Percentiles rank a stretch among this genome's conserved stretches.
phyloP scores from a whole-genome alignment of 1,140 invertebrate genomes.

The Drosophila insularis region DNA sequence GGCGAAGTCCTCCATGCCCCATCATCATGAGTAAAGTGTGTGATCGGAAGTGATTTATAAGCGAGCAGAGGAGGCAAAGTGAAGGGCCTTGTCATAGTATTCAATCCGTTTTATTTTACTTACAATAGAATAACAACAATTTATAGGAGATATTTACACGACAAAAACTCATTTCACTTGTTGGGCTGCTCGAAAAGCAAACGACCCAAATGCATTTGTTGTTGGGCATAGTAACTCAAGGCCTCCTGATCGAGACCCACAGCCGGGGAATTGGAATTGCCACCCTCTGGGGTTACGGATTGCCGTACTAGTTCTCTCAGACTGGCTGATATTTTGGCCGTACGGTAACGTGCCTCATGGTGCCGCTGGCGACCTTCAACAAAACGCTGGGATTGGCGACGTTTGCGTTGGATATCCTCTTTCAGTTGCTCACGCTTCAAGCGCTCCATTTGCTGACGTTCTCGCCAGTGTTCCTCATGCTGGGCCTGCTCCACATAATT shows the following conservation, averaged over 20 bases:
- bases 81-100: background rate
- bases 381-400: slow-evolving; percentile 66
- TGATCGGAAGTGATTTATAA: background rate
- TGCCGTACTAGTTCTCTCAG: slow-evolving; percentile 74
- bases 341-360: slow-evolving; percentile 63
- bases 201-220: slow-evolving; percentile 54
- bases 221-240: slow-evolving; percentile 49
- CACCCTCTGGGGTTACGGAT: slow-evolving; percentile 72
- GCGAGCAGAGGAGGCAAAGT: background rate
- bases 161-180: slow-evolving; percentile 10
- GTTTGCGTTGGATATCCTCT: slow-evolving; percentile 65
- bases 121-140: slow-evolving; percentile 55
- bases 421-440: slow-evolving; percentile 63
- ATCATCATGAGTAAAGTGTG: background rate
- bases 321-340: slow-evolving; percentile 78
- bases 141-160: slow-evolving; percentile 18
- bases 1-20: background rate
- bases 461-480: slow-evolving; percentile 79
- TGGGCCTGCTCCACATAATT: slow-evolving; percentile 76
- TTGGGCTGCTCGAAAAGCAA: slow-evolving; percentile 47
- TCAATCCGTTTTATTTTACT: slow-evolving; percentile 60
- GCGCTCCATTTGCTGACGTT: slow-evolving; percentile 61
- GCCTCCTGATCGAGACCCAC: slow-evolving; percentile 32
- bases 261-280: background rate
- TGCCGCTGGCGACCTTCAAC: slow-evolving; percentile 60